Percentiles rank a stretch among this genome's conserved stretches.
phyloP scores from a whole-genome alignment of 2,888 invertebrate genomes.

The Hermaeophaga mercurialis region DNA sequence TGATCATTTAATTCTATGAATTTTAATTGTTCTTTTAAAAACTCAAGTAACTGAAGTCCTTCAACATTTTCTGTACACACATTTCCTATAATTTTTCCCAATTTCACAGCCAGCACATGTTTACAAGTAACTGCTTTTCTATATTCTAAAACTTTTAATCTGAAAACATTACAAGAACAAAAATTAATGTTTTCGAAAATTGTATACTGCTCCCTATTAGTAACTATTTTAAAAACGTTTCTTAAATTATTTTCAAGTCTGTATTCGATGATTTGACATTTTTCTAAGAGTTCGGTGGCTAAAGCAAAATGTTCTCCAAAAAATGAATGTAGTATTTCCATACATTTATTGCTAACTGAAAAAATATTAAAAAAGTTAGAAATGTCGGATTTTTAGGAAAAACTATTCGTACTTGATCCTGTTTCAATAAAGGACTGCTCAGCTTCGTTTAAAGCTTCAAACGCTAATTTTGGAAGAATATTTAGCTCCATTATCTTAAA shows the following conservation, averaged over 20 bases:
- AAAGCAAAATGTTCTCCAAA: conserved; percentile 65
- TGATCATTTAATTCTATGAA: conserved; percentile 30
- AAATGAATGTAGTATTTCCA: conserved; percentile 63
- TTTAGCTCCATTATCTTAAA: conserved; percentile 30
- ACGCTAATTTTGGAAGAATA: conserved; percentile 38
- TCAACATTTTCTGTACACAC: conserved; percentile 58
- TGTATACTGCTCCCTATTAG: conserved; percentile 63
- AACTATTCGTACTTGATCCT: conserved; percentile 39
- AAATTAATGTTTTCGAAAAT: conserved; percentile 70
- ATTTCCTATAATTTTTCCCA: conserved; percentile 60
- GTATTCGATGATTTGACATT: conserved; percentile 61
- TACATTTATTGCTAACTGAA: conserved; percentile 64
- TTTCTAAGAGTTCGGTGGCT: conserved; percentile 68
- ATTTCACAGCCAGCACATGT: conserved; percentile 68
- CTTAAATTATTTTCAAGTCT: conserved; percentile 54
- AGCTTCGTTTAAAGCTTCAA: conserved; percentile 41
- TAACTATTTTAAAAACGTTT: conserved; percentile 65
- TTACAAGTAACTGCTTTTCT: conserved; percentile 65
- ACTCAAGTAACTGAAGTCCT: conserved; percentile 58
- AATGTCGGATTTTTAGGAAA: neutral
- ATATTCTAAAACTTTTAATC: conserved; percentile 62
- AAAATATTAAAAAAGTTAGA: conserved; percentile 24
- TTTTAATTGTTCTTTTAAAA: conserved; percentile 47
- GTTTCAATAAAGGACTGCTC: conserved; percentile 38
- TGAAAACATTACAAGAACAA: conserved; percentile 70